Evolutionary conservation across 2,113 vertebrate genomes (phyloP).

Genomic region (Thinocorus orbignyianus): DNA sequence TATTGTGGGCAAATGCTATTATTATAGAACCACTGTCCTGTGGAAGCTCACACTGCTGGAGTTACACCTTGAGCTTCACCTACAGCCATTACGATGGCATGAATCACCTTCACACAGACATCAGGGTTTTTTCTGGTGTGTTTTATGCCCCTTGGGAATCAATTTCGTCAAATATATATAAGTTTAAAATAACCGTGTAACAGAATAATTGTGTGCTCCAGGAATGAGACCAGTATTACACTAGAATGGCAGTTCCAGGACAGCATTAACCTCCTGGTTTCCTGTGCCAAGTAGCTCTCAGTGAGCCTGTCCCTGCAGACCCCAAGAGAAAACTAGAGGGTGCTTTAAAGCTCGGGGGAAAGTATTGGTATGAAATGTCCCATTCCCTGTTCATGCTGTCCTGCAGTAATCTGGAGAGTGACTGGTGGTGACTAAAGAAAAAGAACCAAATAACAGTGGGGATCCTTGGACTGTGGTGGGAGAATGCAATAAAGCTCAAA

Average conservation of each 20-base stretch:
- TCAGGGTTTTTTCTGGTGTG: neutral
- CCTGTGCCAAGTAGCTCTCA: no score
- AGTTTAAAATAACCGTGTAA: neutral
- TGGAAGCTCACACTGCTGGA: neutral
- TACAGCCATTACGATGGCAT: neutral
- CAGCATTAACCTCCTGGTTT: neutral
- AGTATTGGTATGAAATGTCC: neutral
- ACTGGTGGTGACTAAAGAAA: neutral
- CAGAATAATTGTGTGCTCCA: neutral
- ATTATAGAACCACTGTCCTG: neutral
- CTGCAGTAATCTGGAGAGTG: neutral
- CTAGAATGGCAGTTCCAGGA: neutral
- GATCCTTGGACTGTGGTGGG: neutral
- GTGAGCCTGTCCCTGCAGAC: neutral
- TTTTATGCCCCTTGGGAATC: neutral
- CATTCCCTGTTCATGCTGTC: neutral
- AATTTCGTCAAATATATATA: neutral
- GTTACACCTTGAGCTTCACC: neutral
- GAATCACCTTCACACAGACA: neutral
- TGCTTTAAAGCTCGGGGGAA: neutral
- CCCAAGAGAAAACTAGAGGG: no score
- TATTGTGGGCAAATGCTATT: accelerated
- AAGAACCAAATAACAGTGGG: no score
- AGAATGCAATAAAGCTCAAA: neutral
- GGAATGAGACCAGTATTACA: neutral